A percentile compares a stretch with the other conserved stretches of the same genome.
Evolutionary conservation across 1,140 invertebrate species (phyloP).

Genomic region (Varroa destructor): DNA sequence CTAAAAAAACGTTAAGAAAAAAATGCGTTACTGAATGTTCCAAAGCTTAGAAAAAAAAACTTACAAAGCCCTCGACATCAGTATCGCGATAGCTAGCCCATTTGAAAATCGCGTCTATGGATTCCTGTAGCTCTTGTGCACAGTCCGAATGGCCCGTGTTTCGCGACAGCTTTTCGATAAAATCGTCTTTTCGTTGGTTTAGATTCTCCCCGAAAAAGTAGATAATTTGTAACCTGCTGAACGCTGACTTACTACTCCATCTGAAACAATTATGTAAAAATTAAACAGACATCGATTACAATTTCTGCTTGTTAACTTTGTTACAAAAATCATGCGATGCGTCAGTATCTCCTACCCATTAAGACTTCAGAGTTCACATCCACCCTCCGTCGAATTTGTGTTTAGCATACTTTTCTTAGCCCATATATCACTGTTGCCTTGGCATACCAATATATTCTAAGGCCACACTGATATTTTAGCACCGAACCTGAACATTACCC

Average conservation of each 20-base stretch:
- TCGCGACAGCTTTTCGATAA: not conserved
- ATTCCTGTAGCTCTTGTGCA: constrained; percentile 7
- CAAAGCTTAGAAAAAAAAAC: not conserved
- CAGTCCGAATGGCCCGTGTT: constrained; percentile 24
- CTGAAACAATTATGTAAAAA: not conserved
- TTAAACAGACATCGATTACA: too few relatives aligned
- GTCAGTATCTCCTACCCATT: too few relatives aligned
- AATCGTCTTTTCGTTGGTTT: not conserved
- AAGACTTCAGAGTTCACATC: too few relatives aligned
- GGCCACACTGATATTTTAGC: too few relatives aligned
- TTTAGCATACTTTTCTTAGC: too few relatives aligned
- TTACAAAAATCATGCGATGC: too few relatives aligned
- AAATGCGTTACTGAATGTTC: too few relatives aligned
- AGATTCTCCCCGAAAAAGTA: constrained; percentile 17
- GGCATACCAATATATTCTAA: too few relatives aligned
- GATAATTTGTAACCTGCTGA: not conserved
- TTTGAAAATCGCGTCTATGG: constrained; percentile 8
- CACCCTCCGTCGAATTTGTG: too few relatives aligned
- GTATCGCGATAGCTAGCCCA: constrained; percentile 4
- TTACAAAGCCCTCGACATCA: not conserved
- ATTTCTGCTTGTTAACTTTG: too few relatives aligned
- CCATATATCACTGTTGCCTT: too few relatives aligned
- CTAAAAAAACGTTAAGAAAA: too few relatives aligned
- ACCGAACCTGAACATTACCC: not conserved
- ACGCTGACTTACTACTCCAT: constrained; percentile 2